Evolutionary conservation across 2,113 vertebrate species (phyloP), one percentile per base, ranked within the genome.

Genomic region (Alosa alosa): DNA sequence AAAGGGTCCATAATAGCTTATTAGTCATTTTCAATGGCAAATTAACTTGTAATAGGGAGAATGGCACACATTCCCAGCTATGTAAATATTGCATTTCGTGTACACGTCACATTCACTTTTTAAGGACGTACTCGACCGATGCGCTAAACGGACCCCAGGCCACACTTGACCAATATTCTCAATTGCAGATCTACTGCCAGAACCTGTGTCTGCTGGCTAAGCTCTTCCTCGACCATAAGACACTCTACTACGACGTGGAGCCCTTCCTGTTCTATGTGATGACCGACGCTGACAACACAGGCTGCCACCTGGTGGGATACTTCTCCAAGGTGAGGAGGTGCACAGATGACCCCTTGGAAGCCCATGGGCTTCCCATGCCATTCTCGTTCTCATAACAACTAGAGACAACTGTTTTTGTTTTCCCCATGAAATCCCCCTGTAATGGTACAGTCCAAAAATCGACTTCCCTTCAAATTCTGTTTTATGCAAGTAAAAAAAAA

Each of bases 231-330:
- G 98, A 99, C 94, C 98, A 99, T 89, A 99, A 99, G 95, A 99
- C 98, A 0, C 94, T 99, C 36, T 99, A 99, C 83, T 99, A 99
- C 0, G 98, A 99, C 0, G 98, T 99, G 60, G 98, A 99, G n/a
- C 98, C 98, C 20, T 99, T 99, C 92, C 96, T 99, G 4, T 99
- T 99, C 93, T 99, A 99, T 9, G 98, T 99, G 89, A 99, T 99
- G 98, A 99, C 98, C 0, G 98, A 99, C 91, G 98, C 97, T 0
- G 98, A 99, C 94, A 99, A 97, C 94, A 99, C 97, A 0, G 98
- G 98, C 91, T 99, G 98, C 90, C 98, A 99, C 91, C 96, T 99
- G 75, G 98, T 99, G 87, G 98, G 98, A 0, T 99, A 99, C 93
- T 99, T 99, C 93, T 99, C 98, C 75, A 99, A 99, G 97, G 98